Base-by-base conservation (phyloP, 2,797 vertebrate genomes). In the Anisognathus igniventris region DNA sequence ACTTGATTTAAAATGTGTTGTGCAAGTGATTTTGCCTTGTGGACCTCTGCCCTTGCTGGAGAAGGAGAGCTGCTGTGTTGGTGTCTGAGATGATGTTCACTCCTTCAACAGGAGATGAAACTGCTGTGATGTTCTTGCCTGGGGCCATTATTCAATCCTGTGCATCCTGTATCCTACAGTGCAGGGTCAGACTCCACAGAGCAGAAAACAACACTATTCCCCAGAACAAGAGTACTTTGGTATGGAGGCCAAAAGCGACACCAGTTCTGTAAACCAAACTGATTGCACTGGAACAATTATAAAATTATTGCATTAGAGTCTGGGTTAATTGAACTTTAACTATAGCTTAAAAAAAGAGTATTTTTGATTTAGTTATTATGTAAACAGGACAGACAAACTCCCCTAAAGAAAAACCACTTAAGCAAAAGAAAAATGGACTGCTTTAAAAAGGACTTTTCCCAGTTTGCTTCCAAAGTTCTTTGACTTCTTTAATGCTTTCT, bases 401-500 rank as follows among this genome's bases (percentile, higher is more conserved):
- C 17, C 8, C 27, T 65, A 90, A 76, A 78, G 66, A 80, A 66
- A 85, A 91, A 82, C 12, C 45, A 80, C 45, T 60, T 58, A 60
- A 84, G 45, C 45, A 71, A 54, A 60, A 70, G 21, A 89, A 83
- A 47, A 72, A 72, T 9, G 15, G 23, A 45, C 14, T 77, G 57
- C 78, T 93, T 98, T 97, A 99, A 90, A 99, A 98, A 72, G 98
- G 98, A 92, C 98, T 98, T 64, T 97, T 98, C 80, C 98, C 97
- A 25, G 92, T 88, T 91, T 98, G 95, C 81, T 98, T 98, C 97
- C 99, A 98, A 48, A 98, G 98, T 97, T 99, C 99, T 95, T 99
- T 98, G 31, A 99, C 99, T 67, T 98, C 99, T 95, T 99, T 99
- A 96, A 99, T 97, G 61, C 98, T 99, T 97, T 99, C 99, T 86